Evolutionary conservation across 2,113 vertebrate genomes (phyloP), one percentile per base, ranked within the genome.

Genomic region (Petrocephalus microphthalmus): DNA sequence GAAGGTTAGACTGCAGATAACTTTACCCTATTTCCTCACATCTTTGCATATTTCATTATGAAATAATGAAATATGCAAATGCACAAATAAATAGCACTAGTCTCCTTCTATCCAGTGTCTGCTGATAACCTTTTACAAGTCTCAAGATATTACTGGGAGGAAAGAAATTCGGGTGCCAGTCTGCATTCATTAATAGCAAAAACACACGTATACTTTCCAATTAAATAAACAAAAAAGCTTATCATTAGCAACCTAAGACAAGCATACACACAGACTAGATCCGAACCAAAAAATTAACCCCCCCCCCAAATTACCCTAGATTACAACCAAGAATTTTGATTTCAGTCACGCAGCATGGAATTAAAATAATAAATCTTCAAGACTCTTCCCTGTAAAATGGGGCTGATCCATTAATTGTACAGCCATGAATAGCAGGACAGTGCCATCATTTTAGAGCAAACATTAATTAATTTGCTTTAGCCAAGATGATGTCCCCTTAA

Each of bases 41-140:
- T 78, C 42, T 78, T 78, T 78, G 71, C 71, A 78, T 78, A 78
- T 78, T 78, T 78, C 71, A 78, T 78, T 78, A 78, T 78, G 29
- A 37, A 33, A 78, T 78, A 78, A 78, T 78, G 71, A 78, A 78
- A 78, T 42, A 78, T 78, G 71, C 33, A 78, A 78, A 78, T 78
- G 71, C 2, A 42, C 71, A 78, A 78, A 78, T 78, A 78, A 78
- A 42, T 42, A 42, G 33, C 71, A 42, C 15, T 19, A 78, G 71
- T 78, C 71, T 78, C 29, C 71, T 42, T 42, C 33, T 10, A 78
- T 15, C 71, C 15, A 42, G n/a, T 42, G 33, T 42, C 71, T 78
- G 71, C 71, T 37, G 11, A 74, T 37, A 74, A 74, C 67, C 15
- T 42, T 78, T 78, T 78, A 29, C 37, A 78, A 78, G 37, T 37